Percentiles rank a stretch among this genome's conserved stretches.
These are phyloP conservation scores for Macrosteles quadrilineatus DNA, from an alignment of 1,140 invertebrate genomes.

Conservation along the genomic window DNA sequence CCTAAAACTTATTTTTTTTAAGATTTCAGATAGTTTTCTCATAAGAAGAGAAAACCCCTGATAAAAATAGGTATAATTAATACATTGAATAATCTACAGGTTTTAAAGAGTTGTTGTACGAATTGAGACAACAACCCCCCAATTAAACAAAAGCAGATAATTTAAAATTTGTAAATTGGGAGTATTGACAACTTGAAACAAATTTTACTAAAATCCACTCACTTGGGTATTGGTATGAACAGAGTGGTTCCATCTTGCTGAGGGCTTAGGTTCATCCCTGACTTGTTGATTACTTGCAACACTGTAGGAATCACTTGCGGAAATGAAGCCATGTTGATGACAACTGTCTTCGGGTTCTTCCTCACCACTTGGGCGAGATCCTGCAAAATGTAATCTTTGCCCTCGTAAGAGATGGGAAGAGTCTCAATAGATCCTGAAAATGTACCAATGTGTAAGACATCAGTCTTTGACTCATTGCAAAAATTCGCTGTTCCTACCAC, in stretches of 20 bases:
- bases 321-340: slow-evolving; percentile 79
- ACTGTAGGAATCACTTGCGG: slow-evolving; percentile 81
- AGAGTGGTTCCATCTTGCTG: slow-evolving; percentile 92
- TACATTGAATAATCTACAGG: too few relatives aligned
- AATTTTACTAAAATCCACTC: too few relatives aligned
- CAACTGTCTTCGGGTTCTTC: slow-evolving; percentile 83
- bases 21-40: too few relatives aligned
- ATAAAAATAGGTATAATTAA: too few relatives aligned
- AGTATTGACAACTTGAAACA: slow-evolving; percentile 28
- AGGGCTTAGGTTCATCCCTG: slow-evolving; percentile 91
- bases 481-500: not conserved
- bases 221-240: slow-evolving; percentile 87
- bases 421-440: slow-evolving; percentile 72
- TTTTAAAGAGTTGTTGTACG: too few relatives aligned
- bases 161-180: too few relatives aligned
- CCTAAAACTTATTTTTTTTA: too few relatives aligned
- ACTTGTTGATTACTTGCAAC: slow-evolving; percentile 70
- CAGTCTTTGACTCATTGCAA: slow-evolving; percentile 7
- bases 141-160: too few relatives aligned
- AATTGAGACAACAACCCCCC: too few relatives aligned
- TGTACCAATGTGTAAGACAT: too few relatives aligned
- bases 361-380: slow-evolving; percentile 86
- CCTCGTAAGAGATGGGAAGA: slow-evolving; percentile 72
- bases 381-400: slow-evolving; percentile 80
- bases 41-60: too few relatives aligned